Evolutionary conservation across 2,888 invertebrate species (phyloP), one percentile per base, ranked within the genome.

Genomic region (Dryocosmus kuriphilus): DNA sequence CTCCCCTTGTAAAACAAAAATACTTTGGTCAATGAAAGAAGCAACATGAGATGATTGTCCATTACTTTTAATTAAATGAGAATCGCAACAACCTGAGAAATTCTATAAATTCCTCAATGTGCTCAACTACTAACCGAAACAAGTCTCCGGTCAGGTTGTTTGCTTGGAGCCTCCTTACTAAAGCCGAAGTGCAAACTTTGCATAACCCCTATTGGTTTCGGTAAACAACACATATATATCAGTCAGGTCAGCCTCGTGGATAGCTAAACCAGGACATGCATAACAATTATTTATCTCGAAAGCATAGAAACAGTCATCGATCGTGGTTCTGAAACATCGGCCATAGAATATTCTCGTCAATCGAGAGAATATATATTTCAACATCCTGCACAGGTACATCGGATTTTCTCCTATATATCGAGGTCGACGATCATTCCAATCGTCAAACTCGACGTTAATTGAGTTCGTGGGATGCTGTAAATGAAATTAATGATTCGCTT

Each of bases 381-480:
- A 60, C 16, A 60, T 2, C 27, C 14, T 27, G 7, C 24, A 60
- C 27, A 19, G 41, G 46, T 11, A 46, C n/a, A 30, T 71, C 22
- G 30, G 51, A 71, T 71, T 71, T 51, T 51, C 9, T 16, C 5
- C 16, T 32, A 30, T 32, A 27, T 77, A 81, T 83, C 78, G 78
- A 78, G 81, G 80, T 80, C 82, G 81, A 80, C 81, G 80, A 83
- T 81, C 81, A 81, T 83, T 83, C 86, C 86, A 86, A 88, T 89
- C 88, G 87, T 86, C 87, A 86, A 86, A 83, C 86, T 82, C 80
- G 87, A 89, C 89, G 86, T 87, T 90, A 90, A 90, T 89, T 89
- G 88, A 89, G 88, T 90, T 88, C 84, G 87, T 84, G 88, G 86
- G 84, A 83, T 86, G 85, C 84, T 79, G 84, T 84, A 87, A 88